Percentiles rank a stretch among this genome's conserved stretches.
These are phyloP conservation scores for Euphonia xanthogaster DNA, from an alignment of 2,797 vertebrate species.

Conservation along the genomic window DNA sequence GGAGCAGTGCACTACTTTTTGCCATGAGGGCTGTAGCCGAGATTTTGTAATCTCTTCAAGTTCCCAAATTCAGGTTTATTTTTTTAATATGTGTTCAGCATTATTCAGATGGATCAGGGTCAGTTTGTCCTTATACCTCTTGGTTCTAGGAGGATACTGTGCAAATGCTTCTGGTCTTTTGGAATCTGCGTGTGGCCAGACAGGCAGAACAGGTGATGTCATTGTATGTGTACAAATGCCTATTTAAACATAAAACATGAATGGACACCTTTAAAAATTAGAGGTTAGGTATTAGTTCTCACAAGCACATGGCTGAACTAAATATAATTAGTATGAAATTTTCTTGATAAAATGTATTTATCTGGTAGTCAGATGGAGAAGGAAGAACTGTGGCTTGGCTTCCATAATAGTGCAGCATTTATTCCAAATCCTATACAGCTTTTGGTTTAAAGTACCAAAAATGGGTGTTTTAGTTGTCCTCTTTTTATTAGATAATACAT, in stretches of 20 bases:
- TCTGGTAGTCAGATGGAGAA: not conserved
- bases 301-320: not conserved
- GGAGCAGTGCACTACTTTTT: not conserved
- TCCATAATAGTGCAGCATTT: not conserved
- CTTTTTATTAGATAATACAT: not conserved
- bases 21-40: rapidly evolving
- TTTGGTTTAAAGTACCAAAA: not conserved
- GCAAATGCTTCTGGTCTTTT: not conserved
- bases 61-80: not conserved
- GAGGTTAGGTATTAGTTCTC: not conserved
- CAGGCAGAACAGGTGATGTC: not conserved
- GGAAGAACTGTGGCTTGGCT: not conserved
- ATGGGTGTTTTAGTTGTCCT: not conserved
- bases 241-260: not conserved
- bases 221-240: not conserved
- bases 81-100: not conserved
- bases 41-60: not conserved
- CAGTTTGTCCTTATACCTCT: not conserved
- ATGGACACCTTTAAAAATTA: not conserved
- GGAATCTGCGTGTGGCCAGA: not conserved
- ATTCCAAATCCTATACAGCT: not conserved
- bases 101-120: not conserved
- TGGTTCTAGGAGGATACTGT: not conserved
- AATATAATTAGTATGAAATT: not conserved
- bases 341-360: not conserved